phyloP scores from a whole-genome alignment of 2,797 vertebrate genomes.

The Phrynocephalus vlangalii region DNA sequence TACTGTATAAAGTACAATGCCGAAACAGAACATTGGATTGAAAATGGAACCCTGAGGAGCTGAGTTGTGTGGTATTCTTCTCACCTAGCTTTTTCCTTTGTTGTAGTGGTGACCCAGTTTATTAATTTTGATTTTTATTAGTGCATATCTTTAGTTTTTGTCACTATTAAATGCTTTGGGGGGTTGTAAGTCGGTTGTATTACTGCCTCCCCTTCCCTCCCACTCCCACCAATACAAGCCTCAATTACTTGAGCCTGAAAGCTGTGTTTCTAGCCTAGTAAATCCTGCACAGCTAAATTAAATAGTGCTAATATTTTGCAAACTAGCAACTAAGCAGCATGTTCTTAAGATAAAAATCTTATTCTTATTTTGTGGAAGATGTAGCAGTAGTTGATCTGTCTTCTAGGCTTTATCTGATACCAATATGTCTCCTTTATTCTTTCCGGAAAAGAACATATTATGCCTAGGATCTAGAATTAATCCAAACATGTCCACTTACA shows the following conservation, averaged over 20 bases:
- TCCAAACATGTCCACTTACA: background rate
- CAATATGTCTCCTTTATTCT: background rate
- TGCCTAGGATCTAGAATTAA: background rate
- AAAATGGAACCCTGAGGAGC: conserved; percentile 46
- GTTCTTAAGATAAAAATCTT: conserved; percentile 34
- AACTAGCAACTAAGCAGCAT: conserved; percentile 61
- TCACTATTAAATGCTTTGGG: conserved; percentile 71
- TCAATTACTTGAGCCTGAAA: conserved; percentile 64
- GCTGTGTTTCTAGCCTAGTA: conserved; percentile 69
- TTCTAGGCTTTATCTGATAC: background rate
- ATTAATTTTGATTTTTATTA: conserved; percentile 70
- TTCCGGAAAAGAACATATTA: background rate
- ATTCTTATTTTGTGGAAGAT: background rate
- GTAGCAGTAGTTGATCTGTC: conserved; percentile 6
- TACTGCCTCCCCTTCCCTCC: conserved; percentile 35
- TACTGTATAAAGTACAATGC: conserved; percentile 29
- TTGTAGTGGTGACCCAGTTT: conserved; percentile 64
- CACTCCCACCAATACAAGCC: conserved; percentile 56
- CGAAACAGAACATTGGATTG: conserved; percentile 13
- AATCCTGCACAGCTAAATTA: conserved; percentile 65
- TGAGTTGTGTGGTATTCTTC: conserved; percentile 18
- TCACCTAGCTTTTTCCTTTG: conserved; percentile 49
- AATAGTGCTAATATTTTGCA: conserved; percentile 67
- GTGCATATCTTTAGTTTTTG: conserved; percentile 63
- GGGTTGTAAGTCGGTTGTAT: conserved; percentile 71